A percentile compares a stretch with the other conserved stretches of the same genome.
Evolutionary conservation across 2,113 vertebrate species (phyloP).

Genomic region (Gnathochromis pfefferi): DNA sequence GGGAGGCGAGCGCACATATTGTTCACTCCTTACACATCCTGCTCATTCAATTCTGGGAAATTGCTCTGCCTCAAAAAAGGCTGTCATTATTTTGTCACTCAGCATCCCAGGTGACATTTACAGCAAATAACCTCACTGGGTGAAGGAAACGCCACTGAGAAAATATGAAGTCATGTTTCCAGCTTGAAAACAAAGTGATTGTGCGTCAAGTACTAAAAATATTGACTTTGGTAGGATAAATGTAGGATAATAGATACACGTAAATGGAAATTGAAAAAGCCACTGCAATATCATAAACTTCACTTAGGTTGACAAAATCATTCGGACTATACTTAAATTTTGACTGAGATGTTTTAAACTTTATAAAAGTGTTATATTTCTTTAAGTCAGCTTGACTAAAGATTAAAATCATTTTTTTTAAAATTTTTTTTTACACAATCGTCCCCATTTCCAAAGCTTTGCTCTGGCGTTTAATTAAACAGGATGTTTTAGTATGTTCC

Average conservation of each 20-base stretch:
- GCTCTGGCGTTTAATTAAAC: background rate
- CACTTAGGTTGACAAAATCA: background rate
- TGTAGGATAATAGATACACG: background rate
- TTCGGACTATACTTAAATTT: background rate
- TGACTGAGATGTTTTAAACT: background rate
- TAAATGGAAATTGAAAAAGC: background rate
- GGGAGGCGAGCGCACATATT: slow-evolving; percentile 56
- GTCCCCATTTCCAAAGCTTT: background rate
- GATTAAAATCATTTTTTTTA: background rate
- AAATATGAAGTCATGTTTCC: slow-evolving; percentile 32
- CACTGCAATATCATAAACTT: background rate
- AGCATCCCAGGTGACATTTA: slow-evolving; percentile 72
- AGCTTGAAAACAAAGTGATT: background rate
- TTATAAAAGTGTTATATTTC: background rate
- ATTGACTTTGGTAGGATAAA: background rate
- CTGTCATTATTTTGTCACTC: slow-evolving; percentile 75
- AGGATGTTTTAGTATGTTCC: background rate
- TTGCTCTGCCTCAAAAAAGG: slow-evolving; percentile 66
- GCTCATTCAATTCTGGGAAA: slow-evolving; percentile 72
- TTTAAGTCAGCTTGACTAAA: background rate
- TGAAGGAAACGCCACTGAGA: slow-evolving; percentile 19
- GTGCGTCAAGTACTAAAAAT: background rate
- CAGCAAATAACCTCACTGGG: slow-evolving; percentile 60
- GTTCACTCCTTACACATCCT: slow-evolving; percentile 63
- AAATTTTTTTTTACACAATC: background rate